Percentiles rank a stretch among this genome's conserved stretches.
Conservation (phyloP, 2,113 vertebrate genomes). For the Onychostruthus taczanowskii region DNA sequence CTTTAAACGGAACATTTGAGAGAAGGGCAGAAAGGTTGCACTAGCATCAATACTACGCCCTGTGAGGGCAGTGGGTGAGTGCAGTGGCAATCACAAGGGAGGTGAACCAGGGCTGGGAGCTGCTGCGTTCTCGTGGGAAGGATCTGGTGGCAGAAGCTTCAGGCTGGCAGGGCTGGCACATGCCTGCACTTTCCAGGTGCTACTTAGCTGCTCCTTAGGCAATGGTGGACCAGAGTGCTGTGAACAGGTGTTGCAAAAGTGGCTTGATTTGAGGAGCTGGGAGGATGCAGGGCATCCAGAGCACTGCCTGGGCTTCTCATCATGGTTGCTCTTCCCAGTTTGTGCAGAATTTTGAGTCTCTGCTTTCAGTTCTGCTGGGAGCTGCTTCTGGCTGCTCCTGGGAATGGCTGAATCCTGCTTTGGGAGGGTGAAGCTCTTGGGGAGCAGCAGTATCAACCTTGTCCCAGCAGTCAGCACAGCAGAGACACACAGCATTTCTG, state of each 20-base stretch:
- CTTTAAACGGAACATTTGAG: not conserved
- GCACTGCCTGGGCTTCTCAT: accelerated
- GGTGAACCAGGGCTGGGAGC: not conserved
- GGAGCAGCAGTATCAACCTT: not conserved
- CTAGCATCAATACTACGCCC: not conserved
- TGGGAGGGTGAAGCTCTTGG: not conserved
- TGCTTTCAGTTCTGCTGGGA: not conserved
- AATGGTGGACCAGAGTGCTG: not conserved
- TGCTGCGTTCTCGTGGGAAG: accelerated
- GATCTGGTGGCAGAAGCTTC: not conserved
- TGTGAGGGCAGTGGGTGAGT: not conserved
- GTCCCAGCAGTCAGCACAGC: not conserved
- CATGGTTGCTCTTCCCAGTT: not conserved
- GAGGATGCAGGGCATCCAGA: not conserved
- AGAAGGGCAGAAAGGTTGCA: not conserved
- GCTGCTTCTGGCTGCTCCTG: not conserved
- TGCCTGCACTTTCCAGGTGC: not conserved
- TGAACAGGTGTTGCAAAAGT: not conserved
- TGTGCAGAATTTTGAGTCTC: not conserved
- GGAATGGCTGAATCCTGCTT: not conserved
- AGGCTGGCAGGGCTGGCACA: not conserved
- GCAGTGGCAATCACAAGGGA: not conserved
- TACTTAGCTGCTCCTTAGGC: not conserved
- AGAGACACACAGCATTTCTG: not conserved
- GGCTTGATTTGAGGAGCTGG: not conserved